Evolutionary conservation across 2,888 invertebrate species (phyloP), one percentile per base, ranked within the genome.

Genomic region (Fabriciana adippe): DNA sequence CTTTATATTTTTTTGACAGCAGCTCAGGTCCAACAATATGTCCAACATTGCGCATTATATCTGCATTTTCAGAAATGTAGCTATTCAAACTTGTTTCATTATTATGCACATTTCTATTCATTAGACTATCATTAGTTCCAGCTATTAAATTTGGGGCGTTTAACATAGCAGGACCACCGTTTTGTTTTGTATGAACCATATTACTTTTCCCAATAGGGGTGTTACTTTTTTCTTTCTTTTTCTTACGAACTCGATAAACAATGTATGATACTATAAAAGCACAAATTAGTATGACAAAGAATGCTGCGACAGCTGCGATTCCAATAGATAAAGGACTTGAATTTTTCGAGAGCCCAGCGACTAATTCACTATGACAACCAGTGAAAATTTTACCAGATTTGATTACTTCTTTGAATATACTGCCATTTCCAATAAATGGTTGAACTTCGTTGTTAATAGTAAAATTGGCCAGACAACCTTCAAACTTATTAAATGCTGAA

Each of bases 241-340:
- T 97, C 64, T 97, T 96, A 18, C 98, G 94, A 72, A 98, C 93
- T 55, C 98, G 95, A 85, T 98, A 98, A 53, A 98, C 97, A n/a
- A 98, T 94, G 81, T 98, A 98, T 59, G 97, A 98, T 21, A 97
- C 96, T 67, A 97, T 93, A 78, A 98, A 97, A 15, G 97, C 97
- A 14, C 98, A 96, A 62, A 98, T 94, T 15, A 98, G 90, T 69
- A 98, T 96, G 6, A 97, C 96, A 81, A 99, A 98, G 93, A 99
- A 98, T 31, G 97, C 97, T 72, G 98, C 97, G 21, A 99, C 98
- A 47, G 99, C 92, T 1, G 98, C 98, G 68, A 99, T 96, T 64
- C 98, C 99, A 71, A 98, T 97, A 79, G 97, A 97, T 11, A 99
- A 91, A 0, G 98, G 98, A 89, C 97, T 97, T 3, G 97, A 95